Base-by-base conservation (phyloP, 2,113 vertebrate genomes). In the Pangasianodon gigas region DNA sequence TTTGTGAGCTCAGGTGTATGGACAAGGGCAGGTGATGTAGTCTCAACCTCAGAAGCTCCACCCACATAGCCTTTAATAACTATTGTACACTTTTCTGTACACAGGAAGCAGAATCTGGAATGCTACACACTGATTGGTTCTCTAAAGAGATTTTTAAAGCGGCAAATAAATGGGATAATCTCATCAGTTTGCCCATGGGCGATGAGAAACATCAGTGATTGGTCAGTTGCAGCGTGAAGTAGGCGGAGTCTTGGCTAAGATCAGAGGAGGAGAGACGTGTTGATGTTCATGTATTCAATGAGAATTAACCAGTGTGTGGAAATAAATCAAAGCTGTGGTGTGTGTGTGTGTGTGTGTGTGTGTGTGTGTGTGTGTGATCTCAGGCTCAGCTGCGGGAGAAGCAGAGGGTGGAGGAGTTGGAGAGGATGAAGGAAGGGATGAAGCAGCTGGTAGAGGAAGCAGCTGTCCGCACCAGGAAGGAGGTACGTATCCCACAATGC, bases 361-460 rank as follows among this genome's bases (percentile, higher is more conserved):
- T 46, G 83, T 51, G 46, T 51, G 62, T 54, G 67, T 87, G 85
- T 75, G 74, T 13, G 24, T 14, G 13, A 8, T 41, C 44, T 52
- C 92, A 99, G 98, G 97, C 95, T 58, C 91, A 98, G 71, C 92
- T 99, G 90, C 96, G 94, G 90, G 97, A 98, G 90, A 99, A 98
- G 88, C 97, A 98, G 92, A 98, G 96, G 92, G 94, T 95, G 89
- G 97, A 97, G 18, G 96, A 98, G 85, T 93, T 97, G 7, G 95
- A 97, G 94, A 97, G 96, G 90, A 96, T 98, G 94, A 97, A 96
- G 91, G 95, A 97, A 44, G 96, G 94, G 52, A 89, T 98, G 93
- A 96, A 95, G 93, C 97, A 94, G 79, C 87, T 99, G 75, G 93
- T 97, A 88, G 97, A 98, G 94, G 96, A 97, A 44, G 96, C 94